Evolutionary conservation across 2,797 vertebrate genomes (phyloP), one percentile per base, ranked within the genome.

Genomic region (Martes flavigula): DNA sequence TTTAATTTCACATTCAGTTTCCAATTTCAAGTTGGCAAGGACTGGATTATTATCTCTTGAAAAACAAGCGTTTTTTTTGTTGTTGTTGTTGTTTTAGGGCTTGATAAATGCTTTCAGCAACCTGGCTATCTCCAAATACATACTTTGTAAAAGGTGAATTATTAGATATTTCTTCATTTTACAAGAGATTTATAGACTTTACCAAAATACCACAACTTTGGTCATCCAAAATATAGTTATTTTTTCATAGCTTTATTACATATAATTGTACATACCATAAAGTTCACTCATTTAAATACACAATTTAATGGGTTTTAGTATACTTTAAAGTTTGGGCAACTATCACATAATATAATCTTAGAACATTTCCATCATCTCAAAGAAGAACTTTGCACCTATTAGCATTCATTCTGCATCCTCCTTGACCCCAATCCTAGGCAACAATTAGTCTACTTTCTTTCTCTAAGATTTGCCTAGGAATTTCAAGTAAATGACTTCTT

Each of bases 1-100:
- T 60, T n/a, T 81, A 30, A 23, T 77, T 94, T 93, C 77, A 91
- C 92, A 75, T 60, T 88, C 30, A 92, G 40, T 4, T 27, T 14
- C 89, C 48, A 90, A 56, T 58, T 95, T 62, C 70, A 96, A 92
- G 73, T 62, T 90, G 77, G 43, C 48, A 88, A 78, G 85, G 27
- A 86, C 27, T 68, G 15, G 48, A 35, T 60, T 89, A 88, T 46
- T 90, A 66, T 73, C 40, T 56, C 43, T 66, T 82, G 18, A 3
- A 90, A 91, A 96, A 54, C n/a, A 92, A n/a, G 20, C 40, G 88
- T 68, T 13, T 4, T 27, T 25, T 60, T 18, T 60, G 23, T 58
- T 2, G 4, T 5, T 40, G 5, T 5, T 40, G 5, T 62, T 32
- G n/a, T 64, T 87, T 56, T 17, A 75, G 48, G 58, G 17, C 32